Conservation (phyloP, 2,113 vertebrate genomes). For the Choloepus hoffmanni region DNA sequence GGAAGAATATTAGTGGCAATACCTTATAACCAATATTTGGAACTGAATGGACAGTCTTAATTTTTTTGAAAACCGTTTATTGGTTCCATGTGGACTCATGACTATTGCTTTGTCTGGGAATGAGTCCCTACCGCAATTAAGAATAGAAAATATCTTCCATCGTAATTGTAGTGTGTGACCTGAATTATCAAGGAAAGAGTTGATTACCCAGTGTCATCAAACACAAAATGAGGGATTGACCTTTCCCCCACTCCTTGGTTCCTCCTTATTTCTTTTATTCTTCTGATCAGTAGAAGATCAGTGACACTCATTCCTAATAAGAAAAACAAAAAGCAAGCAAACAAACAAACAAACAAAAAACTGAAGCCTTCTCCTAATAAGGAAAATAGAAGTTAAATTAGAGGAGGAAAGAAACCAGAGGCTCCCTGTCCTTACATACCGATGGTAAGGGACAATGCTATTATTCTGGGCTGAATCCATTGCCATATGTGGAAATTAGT, state of each 20-base stretch:
- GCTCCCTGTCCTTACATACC: not conserved
- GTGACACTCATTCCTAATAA: not conserved
- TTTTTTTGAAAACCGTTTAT: constrained; percentile 77
- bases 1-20: constrained; percentile 86
- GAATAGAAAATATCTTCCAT: constrained; percentile 88
- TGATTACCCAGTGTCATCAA: not conserved
- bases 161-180: constrained; percentile 82
- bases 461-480: not conserved
- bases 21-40: constrained; percentile 80
- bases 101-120: constrained; percentile 84
- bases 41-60: constrained; percentile 76
- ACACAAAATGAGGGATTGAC: not conserved
- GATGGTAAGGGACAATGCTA: not conserved
- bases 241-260: not conserved
- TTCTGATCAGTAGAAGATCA: not conserved
- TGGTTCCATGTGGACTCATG: constrained; percentile 69
- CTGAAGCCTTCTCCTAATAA: not conserved
- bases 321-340: not conserved
- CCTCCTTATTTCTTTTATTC: not conserved
- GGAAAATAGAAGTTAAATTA: not conserved
- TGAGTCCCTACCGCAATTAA: constrained; percentile 82
- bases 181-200: constrained; percentile 59
- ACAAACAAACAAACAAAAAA: no score
- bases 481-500: not conserved
- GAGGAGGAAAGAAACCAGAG: not conserved